Evolutionary conservation across 2,797 vertebrate genomes (phyloP).

Genomic region (Lophius americanus): DNA sequence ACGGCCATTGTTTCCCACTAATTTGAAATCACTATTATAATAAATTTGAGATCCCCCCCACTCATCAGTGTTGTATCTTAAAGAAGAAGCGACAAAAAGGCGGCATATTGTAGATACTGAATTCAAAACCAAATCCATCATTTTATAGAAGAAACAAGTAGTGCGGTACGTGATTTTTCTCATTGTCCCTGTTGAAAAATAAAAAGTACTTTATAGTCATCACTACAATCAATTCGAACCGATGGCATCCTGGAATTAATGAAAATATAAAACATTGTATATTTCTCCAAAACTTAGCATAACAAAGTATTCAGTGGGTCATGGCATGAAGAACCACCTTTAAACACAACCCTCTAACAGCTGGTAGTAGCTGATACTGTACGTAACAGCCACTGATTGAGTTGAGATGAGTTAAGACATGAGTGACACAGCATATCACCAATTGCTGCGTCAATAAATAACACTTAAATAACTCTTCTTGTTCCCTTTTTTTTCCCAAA

Average conservation of each 20-base stretch:
- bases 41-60: no score
- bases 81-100: not conserved
- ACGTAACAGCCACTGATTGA: not conserved
- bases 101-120: not conserved
- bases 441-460: slow-evolving; percentile 44
- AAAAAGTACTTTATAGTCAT: no score
- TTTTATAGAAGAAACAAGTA: not conserved
- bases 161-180: not conserved
- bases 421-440: slow-evolving; percentile 39
- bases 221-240: no score
- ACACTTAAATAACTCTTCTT: slow-evolving; percentile 23
- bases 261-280: no score
- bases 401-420: not conserved
- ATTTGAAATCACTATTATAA: not conserved
- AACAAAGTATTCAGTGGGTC: not conserved
- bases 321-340: no score
- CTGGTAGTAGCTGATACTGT: not conserved
- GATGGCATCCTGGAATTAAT: no score
- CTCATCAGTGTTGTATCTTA: not conserved
- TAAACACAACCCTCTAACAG: not conserved
- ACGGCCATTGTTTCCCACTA: not conserved
- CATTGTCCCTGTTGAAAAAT: no score
- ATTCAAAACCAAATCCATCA: not conserved
- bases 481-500: slow-evolving; percentile 9
- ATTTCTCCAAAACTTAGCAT: not conserved